Percentiles rank a stretch among this genome's conserved stretches.
Evolutionary conservation across 2,797 vertebrate species (phyloP).

Genomic region (Platalea minor): DNA sequence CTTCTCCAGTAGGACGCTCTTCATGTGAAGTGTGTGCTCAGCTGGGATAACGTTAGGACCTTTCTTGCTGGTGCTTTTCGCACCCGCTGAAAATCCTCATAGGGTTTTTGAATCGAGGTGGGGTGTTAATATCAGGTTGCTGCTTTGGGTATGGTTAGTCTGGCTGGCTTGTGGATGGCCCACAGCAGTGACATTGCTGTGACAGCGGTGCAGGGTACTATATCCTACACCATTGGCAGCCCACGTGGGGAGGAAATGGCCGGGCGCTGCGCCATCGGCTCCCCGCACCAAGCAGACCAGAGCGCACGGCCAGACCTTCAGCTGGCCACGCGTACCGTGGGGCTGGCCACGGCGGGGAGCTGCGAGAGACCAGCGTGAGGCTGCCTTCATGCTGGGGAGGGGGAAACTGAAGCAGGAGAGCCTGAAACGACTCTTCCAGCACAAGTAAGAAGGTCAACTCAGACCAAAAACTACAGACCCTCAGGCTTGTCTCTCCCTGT

Average conservation of each 20-base stretch:
- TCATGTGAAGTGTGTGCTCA: background rate
- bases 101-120: background rate
- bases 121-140: no score
- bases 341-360: background rate
- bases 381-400: rapidly evolving
- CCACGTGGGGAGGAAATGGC: background rate
- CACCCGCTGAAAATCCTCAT: background rate
- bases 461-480: background rate
- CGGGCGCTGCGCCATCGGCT: background rate
- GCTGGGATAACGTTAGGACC: background rate
- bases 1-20: background rate
- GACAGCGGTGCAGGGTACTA: rapidly evolving
- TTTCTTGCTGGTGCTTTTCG: background rate
- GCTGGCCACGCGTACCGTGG: background rate
- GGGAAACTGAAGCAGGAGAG: background rate
- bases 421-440: background rate
- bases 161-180: background rate
- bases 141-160: background rate
- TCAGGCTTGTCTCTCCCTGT: rapidly evolving
- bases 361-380: rapidly evolving
- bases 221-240: background rate
- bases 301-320: background rate
- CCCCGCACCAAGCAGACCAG: background rate
- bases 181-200: background rate
- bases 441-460: background rate